A percentile compares a stretch with the other conserved stretches of the same genome.
Conservation (phyloP, 2,888 invertebrate species). For the Isotomurus palustris region DNA sequence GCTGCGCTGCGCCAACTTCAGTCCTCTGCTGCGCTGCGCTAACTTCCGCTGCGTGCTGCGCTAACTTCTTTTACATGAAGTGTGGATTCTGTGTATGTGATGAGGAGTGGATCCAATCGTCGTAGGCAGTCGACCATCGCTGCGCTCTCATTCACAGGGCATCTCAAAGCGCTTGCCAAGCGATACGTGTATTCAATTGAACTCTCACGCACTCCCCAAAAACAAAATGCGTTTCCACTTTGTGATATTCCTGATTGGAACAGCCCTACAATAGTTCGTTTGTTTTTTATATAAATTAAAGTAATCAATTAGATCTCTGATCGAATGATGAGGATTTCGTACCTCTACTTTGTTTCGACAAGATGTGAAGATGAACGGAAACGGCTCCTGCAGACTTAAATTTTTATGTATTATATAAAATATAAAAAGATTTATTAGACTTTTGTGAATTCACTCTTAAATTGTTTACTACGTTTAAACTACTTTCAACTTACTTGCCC, state of each 20-base stretch:
- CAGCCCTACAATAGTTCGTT: constrained; percentile 15
- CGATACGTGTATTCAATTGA: constrained; percentile 27
- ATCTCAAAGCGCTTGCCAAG: constrained; percentile 23
- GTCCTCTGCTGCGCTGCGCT: no score
- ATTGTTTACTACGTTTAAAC: not conserved
- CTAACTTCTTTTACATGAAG: constrained; percentile 25
- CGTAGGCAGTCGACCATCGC: constrained; percentile 32
- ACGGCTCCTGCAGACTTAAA: constrained; percentile 16
- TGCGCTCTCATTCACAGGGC: constrained; percentile 28
- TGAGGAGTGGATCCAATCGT: constrained; percentile 26
- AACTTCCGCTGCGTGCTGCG: no score
- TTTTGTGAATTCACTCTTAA: not conserved
- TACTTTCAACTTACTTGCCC: constrained; percentile 15
- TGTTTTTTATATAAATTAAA: not conserved
- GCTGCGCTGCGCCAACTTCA: no score
- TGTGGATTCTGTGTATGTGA: constrained; percentile 30
- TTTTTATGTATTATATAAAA: not conserved
- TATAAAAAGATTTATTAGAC: not conserved
- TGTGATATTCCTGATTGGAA: constrained; percentile 26
- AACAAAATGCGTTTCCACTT: constrained; percentile 32
- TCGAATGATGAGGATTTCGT: not conserved
- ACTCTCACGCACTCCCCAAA: constrained; percentile 32
- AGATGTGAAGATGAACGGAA: constrained; percentile 21
- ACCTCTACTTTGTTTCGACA: constrained; percentile 25
- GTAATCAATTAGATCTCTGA: not conserved